Conservation (phyloP, 2,888 invertebrate genomes). For the Cheiracanthium punctorium region DNA sequence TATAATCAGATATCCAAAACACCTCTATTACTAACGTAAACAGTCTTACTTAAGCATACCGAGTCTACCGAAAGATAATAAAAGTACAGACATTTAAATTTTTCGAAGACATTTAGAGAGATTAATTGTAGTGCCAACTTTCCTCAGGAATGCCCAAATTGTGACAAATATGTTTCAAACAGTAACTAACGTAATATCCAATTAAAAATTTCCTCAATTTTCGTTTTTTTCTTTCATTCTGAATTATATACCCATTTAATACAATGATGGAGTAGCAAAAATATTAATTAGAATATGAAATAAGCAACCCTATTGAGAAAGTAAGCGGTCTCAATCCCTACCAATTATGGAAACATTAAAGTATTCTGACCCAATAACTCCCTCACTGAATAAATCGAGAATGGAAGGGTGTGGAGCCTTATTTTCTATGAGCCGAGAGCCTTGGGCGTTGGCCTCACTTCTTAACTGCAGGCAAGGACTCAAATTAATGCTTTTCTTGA, state of each 20-base stretch:
- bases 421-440: slow-evolving; percentile 50
- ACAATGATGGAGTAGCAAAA: slow-evolving; percentile 62
- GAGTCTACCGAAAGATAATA: too few relatives aligned
- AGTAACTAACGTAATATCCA: background rate
- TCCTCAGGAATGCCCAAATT: too few relatives aligned
- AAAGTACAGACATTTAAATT: too few relatives aligned
- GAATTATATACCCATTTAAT: slow-evolving; percentile 65
- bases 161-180: too few relatives aligned
- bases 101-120: too few relatives aligned
- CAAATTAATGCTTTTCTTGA: slow-evolving; percentile 66
- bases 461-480: slow-evolving; percentile 65
- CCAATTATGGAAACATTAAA: slow-evolving; percentile 68
- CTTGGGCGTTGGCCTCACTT: slow-evolving; percentile 65
- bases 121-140: too few relatives aligned
- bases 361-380: slow-evolving; percentile 48
- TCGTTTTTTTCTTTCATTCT: slow-evolving; percentile 52
- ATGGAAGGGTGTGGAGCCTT: slow-evolving; percentile 47
- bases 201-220: background rate
- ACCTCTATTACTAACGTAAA: too few relatives aligned
- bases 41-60: too few relatives aligned
- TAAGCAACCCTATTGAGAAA: slow-evolving; percentile 46
- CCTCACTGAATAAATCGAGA: slow-evolving; percentile 47
- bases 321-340: slow-evolving; percentile 40
- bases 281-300: slow-evolving; percentile 69
- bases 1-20: too few relatives aligned